phyloP scores from a whole-genome alignment of 2,797 vertebrate species.

The Sylvilagus floridanus region DNA sequence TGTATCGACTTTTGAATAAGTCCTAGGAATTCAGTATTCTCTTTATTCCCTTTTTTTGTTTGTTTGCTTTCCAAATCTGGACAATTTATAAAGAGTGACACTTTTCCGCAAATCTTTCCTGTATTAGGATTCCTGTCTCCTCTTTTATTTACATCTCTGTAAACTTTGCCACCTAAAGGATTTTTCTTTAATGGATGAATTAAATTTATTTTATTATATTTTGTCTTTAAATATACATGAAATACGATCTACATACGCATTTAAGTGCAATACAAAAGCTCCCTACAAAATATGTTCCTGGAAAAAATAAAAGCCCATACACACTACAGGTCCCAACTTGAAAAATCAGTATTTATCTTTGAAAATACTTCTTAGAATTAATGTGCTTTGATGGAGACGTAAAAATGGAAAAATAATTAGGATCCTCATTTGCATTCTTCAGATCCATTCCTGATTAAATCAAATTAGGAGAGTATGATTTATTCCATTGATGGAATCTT shows the following conservation, averaged over 20 bases:
- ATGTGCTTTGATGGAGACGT: slow-evolving; percentile 43
- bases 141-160: not conserved
- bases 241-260: not conserved
- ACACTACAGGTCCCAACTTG: not conserved
- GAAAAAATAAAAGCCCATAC: not conserved
- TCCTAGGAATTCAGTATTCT: not conserved
- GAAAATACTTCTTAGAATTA: slow-evolving; percentile 41
- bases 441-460: slow-evolving; percentile 63
- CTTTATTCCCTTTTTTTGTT: not conserved
- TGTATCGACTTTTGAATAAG: not conserved
- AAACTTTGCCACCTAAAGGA: not conserved
- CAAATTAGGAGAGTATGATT: not conserved
- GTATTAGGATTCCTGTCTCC: not conserved
- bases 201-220: not conserved
- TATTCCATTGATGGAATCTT: slow-evolving; percentile 50
- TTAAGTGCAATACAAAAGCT: not conserved
- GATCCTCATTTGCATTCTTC: slow-evolving; percentile 72
- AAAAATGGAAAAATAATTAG: slow-evolving; percentile 72
- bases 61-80: not conserved
- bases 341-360: slow-evolving; percentile 56
- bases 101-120: not conserved
- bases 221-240: slow-evolving; percentile 15
- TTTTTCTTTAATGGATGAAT: slow-evolving; percentile 8
- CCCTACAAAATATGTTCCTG: not conserved
- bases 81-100: not conserved